Evolutionary conservation across 2,797 vertebrate species (phyloP).

Genomic region (Gymnocypris eckloni): DNA sequence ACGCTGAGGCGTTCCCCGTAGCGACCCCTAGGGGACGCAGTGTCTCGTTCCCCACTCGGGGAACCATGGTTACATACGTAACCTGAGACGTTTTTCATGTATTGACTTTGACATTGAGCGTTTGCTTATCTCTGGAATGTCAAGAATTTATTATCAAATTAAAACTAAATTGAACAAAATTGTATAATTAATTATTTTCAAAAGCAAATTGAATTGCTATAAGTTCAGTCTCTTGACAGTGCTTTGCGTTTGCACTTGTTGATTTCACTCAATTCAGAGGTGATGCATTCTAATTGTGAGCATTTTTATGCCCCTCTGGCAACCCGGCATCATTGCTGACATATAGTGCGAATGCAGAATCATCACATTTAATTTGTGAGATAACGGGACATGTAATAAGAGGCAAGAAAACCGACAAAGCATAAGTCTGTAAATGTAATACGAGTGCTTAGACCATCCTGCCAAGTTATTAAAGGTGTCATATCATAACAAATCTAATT

Average conservation of each 20-base stretch:
- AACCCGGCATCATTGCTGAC: neutral
- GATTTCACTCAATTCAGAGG: neutral
- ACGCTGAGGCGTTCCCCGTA: too few relatives aligned
- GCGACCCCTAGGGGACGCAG: too few relatives aligned
- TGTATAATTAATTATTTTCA: neutral
- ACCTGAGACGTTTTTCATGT: too few relatives aligned
- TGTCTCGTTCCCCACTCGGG: too few relatives aligned
- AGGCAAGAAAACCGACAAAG: neutral
- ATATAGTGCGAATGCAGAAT: neutral
- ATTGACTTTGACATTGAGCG: neutral
- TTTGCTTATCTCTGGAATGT: neutral
- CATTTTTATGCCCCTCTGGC: neutral
- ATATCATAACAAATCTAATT: neutral
- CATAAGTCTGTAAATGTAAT: constrained; percentile 3
- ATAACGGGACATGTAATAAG: constrained; percentile 19
- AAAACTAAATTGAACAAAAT: neutral
- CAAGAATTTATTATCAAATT: neutral
- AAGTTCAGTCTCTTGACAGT: neutral
- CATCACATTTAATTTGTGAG: constrained; percentile 18
- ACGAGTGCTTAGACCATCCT: neutral
- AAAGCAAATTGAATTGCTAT: neutral
- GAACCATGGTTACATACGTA: too few relatives aligned
- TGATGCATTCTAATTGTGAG: neutral
- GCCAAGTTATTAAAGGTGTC: constrained; percentile 10
- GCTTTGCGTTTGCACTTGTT: neutral